Base-by-base conservation (phyloP, 1,140 invertebrate genomes). In the Dolichoris vasculosae region DNA sequence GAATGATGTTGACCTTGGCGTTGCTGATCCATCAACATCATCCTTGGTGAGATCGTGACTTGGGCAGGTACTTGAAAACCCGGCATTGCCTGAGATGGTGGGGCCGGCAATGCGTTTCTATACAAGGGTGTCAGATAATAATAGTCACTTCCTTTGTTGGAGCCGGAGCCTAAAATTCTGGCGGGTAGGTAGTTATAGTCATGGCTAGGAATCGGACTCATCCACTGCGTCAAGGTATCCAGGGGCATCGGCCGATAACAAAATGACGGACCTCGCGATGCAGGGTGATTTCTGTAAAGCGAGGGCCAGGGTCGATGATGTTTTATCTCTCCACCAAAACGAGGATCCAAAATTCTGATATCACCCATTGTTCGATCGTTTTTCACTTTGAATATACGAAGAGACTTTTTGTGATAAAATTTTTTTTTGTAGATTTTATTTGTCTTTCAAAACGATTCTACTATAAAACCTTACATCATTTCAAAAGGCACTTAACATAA, bases 101-200 rank as follows among this genome's bases (percentile, higher is more conserved):
- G 95, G n/a, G 95, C 94, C 32, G 94, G 95, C 90, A 95, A 92
- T 0, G 93, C 95, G 83, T 95, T 94, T n/a, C 96, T 90, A 86
- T 96, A 96, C 88, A 96, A 94, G 2, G 96, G 95, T 17, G 96
- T 94, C 78, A 96, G 89, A 86, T 95, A 95, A 89, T 96, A 96
- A 87, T 96, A 96, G 87, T 96, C 96, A 6, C 95, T 92, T 3
- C 94, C 94, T 86, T 96, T 95, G 88, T 94, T 94, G 0, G 89
- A 88, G 89, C 93, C 90, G 87, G 92, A 40, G 87, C 91, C 59
- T 83, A 88, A 81, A 88, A 92, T 93, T 89, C 90, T 93, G 85
- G 88, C 93, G 89, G 92, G 91, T 13, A 92, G 30, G 87, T 95
- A 95, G 67, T 94, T 94, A 43, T 95, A 95, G 35, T 94, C 94